Conservation (phyloP, 2,797 vertebrate species). For the Novumbra hubbsi region DNA sequence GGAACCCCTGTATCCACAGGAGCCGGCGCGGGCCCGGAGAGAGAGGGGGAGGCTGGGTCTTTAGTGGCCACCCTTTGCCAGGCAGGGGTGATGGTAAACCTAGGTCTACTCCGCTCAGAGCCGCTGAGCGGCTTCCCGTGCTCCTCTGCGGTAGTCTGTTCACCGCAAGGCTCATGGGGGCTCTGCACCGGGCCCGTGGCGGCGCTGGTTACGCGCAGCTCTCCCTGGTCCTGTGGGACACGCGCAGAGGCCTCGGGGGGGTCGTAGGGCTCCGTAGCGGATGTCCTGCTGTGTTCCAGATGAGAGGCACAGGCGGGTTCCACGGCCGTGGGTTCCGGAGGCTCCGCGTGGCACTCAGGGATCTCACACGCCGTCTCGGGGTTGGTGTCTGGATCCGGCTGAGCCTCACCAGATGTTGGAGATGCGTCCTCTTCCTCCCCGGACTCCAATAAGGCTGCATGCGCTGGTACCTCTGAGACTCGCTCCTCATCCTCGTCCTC, state of each 20-base stretch:
- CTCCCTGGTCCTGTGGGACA: slow-evolving; percentile 15
- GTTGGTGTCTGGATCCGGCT: slow-evolving; percentile 15
- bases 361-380: slow-evolving; percentile 8
- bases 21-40: slow-evolving; percentile 18
- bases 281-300: background rate
- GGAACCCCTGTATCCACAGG: slow-evolving; percentile 49
- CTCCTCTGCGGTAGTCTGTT: slow-evolving; percentile 5
- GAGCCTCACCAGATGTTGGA: slow-evolving; percentile 11
- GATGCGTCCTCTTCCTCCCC: slow-evolving; percentile 18
- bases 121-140: slow-evolving; percentile 16
- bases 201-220: slow-evolving; percentile 32
- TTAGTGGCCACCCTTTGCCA: slow-evolving; percentile 73
- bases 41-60: slow-evolving; percentile 46
- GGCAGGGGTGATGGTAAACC: slow-evolving; percentile 71
- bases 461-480: slow-evolving; percentile 4
- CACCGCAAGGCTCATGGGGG: slow-evolving; percentile 15
- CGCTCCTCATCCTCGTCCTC: slow-evolving; percentile 31
- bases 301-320: slow-evolving; percentile 4
- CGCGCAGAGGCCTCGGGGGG: slow-evolving; percentile 8
- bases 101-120: slow-evolving; percentile 59
- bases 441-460: background rate
- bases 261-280: slow-evolving; percentile 4
- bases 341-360: background rate
- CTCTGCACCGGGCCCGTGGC: slow-evolving; percentile 49
- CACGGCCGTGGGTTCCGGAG: background rate